phyloP scores from a whole-genome alignment of 2,113 vertebrate species.

The Cairina moschata region DNA sequence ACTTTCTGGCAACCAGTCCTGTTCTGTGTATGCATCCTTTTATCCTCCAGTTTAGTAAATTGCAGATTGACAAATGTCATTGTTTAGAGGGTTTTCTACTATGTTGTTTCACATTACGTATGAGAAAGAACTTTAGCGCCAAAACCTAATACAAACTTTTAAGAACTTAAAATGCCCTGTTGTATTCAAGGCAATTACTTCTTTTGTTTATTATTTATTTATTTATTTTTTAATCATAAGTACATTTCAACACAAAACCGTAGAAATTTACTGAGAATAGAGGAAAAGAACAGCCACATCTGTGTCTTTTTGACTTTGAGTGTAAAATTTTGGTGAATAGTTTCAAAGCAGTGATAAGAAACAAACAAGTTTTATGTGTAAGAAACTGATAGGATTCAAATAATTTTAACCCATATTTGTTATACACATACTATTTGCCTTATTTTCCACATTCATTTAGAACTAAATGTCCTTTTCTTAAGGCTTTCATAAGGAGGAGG shows the following conservation, averaged over 20 bases:
- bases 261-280: neutral
- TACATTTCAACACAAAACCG: neutral
- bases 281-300: neutral
- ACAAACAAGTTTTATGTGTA: neutral
- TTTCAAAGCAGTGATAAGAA: neutral
- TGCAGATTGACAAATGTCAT: neutral
- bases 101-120: neutral
- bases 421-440: neutral
- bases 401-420: neutral
- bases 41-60: neutral
- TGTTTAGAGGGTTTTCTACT: neutral
- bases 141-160: neutral
- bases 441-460: neutral
- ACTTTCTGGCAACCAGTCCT: neutral
- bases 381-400: neutral
- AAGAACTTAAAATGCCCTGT: neutral
- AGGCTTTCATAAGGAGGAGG: neutral
- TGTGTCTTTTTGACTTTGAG: neutral
- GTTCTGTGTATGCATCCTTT: rapidly evolving
- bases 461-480: neutral
- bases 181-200: neutral
- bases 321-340: neutral
- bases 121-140: neutral
- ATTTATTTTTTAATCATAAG: neutral
- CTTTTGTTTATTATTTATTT: neutral